Conservation (phyloP, 2,888 invertebrate genomes). For the Erebia epiphron region DNA sequence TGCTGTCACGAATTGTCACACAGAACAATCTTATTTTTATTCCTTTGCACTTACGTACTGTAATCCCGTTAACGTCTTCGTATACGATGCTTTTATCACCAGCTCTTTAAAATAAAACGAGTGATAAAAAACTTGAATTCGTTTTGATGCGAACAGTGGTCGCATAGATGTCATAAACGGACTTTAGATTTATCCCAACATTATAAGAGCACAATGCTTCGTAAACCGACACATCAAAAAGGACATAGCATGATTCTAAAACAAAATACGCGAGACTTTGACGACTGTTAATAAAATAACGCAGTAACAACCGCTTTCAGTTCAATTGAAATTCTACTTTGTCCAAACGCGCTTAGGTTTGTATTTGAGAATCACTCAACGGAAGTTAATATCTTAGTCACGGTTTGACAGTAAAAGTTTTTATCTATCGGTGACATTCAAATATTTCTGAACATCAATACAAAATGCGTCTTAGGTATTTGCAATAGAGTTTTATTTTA, state of each 20-base stretch:
- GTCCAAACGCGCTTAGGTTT: conserved; percentile 12
- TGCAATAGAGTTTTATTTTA: conserved; percentile 43
- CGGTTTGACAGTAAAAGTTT: conserved; percentile 65
- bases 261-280: conserved; percentile 67
- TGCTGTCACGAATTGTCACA: background rate
- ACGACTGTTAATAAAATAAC: conserved; percentile 43
- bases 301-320: conserved; percentile 41
- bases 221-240: conserved; percentile 69
- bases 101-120: conserved; percentile 62
- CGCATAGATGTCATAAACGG: conserved; percentile 71
- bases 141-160: conserved; percentile 64
- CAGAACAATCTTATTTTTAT: conserved; percentile 3
- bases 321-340: conserved; percentile 45
- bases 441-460: conserved; percentile 46
- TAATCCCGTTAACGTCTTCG: conserved; percentile 45
- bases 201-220: conserved; percentile 71
- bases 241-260: conserved; percentile 64
- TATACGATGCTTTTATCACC: conserved; percentile 44
- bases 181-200: conserved; percentile 71
- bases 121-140: conserved; percentile 73
- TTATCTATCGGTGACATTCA: conserved; percentile 71
- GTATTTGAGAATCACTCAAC: conserved; percentile 37
- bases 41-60: conserved; percentile 4
- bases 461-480: conserved; percentile 47
- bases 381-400: conserved; percentile 45